phyloP scores from a whole-genome alignment of 2,888 invertebrate genomes.

The Hybos culiciformis region DNA sequence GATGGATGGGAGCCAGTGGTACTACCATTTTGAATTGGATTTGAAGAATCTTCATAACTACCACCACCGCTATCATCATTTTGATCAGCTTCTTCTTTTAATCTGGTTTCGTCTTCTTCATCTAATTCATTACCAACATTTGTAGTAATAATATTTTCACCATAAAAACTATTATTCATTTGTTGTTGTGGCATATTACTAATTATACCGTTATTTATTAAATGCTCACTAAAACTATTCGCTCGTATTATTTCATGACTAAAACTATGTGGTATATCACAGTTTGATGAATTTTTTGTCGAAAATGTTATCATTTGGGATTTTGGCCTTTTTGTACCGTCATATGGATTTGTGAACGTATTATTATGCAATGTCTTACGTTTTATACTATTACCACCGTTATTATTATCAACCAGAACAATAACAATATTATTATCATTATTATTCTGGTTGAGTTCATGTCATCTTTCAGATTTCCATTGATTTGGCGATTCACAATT shows the following conservation, averaged over 20 bases:
- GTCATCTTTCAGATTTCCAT: constrained; percentile 20
- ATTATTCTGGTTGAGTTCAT: constrained; percentile 16
- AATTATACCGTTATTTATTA: constrained; percentile 11
- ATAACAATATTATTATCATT: constrained; percentile 16
- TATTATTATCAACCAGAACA: constrained; percentile 19
- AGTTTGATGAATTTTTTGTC: constrained; percentile 24
- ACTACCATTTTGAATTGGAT: constrained; percentile 27
- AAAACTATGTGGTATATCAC: constrained; percentile 34
- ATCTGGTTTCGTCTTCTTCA: constrained; percentile 27
- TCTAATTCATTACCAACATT: constrained; percentile 11
- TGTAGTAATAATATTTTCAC: constrained; percentile 10
- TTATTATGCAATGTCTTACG: constrained; percentile 4
- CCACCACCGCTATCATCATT: constrained; percentile 35
- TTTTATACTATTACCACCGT: constrained; percentile 8
- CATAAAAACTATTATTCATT: constrained; percentile 21
- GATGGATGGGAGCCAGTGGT: constrained; percentile 21
- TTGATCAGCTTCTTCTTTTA: constrained; percentile 31
- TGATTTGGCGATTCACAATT: constrained; percentile 12
- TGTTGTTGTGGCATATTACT: too few species aligned
- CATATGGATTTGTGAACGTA: neutral
- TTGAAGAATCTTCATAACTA: constrained; percentile 34
- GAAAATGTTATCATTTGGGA: constrained; percentile 33
- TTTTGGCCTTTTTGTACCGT: constrained; percentile 23
- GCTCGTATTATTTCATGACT: constrained; percentile 30
- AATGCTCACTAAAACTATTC: constrained; percentile 16